phyloP scores from a whole-genome alignment of 2,888 invertebrate genomes.

The Conops quadrifasciatus region DNA sequence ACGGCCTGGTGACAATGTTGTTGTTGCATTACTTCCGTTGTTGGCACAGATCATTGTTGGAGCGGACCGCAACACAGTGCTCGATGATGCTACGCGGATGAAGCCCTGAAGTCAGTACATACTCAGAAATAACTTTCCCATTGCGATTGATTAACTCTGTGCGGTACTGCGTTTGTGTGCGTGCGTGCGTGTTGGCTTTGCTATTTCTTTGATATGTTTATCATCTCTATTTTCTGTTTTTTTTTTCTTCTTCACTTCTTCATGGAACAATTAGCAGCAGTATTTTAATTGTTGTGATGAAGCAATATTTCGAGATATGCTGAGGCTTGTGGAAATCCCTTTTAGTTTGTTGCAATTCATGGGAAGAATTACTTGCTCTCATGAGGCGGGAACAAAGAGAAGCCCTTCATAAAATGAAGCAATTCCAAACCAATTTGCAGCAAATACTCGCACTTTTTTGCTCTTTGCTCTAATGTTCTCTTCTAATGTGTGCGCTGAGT shows the following conservation, averaged over 20 bases:
- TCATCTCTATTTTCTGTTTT: conserved; percentile 1
- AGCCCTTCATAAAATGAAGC: too few relatives aligned
- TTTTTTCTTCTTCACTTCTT: too few relatives aligned
- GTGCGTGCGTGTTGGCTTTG: conserved; percentile 1
- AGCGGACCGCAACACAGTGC: not conserved
- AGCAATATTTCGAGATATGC: not conserved
- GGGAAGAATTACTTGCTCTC: too few relatives aligned
- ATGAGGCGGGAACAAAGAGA: too few relatives aligned
- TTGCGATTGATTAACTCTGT: conserved; percentile 31
- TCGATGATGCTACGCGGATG: conserved; percentile 19
- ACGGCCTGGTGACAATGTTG: not conserved
- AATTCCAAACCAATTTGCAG: too few relatives aligned
- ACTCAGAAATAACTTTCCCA: conserved; percentile 26
- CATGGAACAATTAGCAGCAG: conserved; percentile 17
- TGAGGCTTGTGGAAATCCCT: too few relatives aligned
- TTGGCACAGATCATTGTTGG: conserved; percentile 3
- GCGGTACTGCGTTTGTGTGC: conserved; percentile 7
- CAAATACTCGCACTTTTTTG: too few relatives aligned
- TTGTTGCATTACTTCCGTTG: too few relatives aligned
- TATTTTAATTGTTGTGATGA: conserved; percentile 29
- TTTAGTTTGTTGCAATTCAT: too few relatives aligned
- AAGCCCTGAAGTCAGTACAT: too few relatives aligned
- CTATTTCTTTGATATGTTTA: conserved; percentile 15
- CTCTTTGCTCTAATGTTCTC: too few relatives aligned
- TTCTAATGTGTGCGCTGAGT: too few relatives aligned